phyloP scores from a whole-genome alignment of 2,113 vertebrate species.

The Rissa tridactyla region DNA sequence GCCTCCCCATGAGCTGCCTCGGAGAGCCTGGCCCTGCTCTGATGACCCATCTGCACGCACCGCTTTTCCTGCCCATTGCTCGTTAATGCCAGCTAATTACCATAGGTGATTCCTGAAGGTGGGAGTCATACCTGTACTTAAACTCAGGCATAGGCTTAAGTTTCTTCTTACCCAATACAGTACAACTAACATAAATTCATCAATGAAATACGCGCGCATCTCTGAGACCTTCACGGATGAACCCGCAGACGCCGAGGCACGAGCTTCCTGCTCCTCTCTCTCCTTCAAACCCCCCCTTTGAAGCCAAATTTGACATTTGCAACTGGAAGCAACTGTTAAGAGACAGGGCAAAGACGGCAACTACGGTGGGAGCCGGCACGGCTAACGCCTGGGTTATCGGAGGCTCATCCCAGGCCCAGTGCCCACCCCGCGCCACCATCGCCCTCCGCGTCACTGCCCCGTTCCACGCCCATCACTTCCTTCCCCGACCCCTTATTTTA shows the following conservation, averaged over 20 bases:
- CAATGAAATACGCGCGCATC: rapidly evolving
- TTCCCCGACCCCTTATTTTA: not conserved
- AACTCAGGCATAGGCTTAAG: not conserved
- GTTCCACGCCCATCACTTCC: not conserved
- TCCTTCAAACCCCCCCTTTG: not conserved
- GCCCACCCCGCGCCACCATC: not conserved
- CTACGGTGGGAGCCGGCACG: not conserved
- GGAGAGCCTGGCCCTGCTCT: not conserved
- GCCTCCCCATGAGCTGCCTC: rapidly evolving
- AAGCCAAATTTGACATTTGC: not conserved
- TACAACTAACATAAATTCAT: not conserved
- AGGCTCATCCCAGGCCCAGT: not conserved
- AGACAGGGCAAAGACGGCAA: not conserved
- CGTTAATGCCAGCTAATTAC: not conserved
- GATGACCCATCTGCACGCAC: not conserved
- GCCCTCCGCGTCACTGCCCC: not conserved
- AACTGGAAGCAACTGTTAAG: not conserved
- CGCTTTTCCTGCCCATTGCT: not conserved
- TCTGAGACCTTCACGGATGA: not conserved
- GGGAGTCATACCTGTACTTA: not conserved
- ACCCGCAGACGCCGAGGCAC: rapidly evolving
- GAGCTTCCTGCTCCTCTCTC: not conserved
- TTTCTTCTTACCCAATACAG: not conserved
- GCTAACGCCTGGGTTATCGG: not conserved
- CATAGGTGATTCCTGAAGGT: not conserved